Percentiles rank a stretch among this genome's conserved stretches.
phyloP scores from a whole-genome alignment of 2,797 vertebrate genomes.

The Oophaga sylvatica region DNA sequence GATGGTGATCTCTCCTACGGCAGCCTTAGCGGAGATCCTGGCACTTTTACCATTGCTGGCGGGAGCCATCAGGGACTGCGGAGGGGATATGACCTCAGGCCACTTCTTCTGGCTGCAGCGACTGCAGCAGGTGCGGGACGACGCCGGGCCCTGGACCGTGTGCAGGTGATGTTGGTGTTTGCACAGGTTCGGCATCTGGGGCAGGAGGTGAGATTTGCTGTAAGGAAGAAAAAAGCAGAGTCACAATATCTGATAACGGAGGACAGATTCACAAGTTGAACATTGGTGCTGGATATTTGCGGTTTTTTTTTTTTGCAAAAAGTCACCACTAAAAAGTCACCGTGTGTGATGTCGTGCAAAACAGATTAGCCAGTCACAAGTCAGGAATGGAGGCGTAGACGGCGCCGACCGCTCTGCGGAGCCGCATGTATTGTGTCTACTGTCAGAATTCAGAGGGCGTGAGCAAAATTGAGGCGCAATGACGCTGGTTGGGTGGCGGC shows the following conservation, averaged over 20 bases:
- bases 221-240: neutral
- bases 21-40: constrained; percentile 61
- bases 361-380: too few species aligned
- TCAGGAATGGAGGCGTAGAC: neutral
- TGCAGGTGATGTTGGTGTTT: constrained; percentile 90
- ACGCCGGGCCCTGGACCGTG: constrained; percentile 84
- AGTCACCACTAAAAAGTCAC: too few species aligned
- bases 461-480: neutral
- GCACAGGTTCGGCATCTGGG: constrained; percentile 80
- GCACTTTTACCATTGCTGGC: constrained; percentile 61
- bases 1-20: constrained; percentile 80
- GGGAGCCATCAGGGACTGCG: constrained; percentile 66
- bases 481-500: neutral
- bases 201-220: constrained; percentile 77
- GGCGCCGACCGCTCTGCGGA: too few species aligned
- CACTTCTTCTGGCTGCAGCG: constrained; percentile 94
- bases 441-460: neutral
- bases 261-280: neutral
- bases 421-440: neutral
- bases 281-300: neutral
- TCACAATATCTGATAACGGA: neutral
- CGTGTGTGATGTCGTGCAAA: too few species aligned
- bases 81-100: constrained; percentile 79
- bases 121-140: constrained; percentile 82
- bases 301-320: neutral